phyloP scores from a whole-genome alignment of 2,888 invertebrate genomes.

The Idaea straminata region DNA sequence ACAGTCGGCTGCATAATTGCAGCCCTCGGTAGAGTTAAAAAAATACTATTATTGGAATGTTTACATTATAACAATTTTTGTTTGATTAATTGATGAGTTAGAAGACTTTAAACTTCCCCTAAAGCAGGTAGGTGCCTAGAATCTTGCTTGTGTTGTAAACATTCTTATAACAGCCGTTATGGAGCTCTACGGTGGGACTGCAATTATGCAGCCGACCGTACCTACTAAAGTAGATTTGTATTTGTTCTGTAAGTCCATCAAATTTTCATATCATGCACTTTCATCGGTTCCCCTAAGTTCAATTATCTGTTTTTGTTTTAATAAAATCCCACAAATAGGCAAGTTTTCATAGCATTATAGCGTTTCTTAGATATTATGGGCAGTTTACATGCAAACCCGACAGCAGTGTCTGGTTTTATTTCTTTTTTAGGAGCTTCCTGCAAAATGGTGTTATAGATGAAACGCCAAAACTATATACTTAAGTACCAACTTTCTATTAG shows the following conservation, averaged over 20 bases:
- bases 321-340: constrained; percentile 63
- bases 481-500: not conserved
- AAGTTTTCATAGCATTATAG: constrained; percentile 66
- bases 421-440: constrained; percentile 21
- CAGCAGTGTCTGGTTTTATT: constrained; percentile 33
- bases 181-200: too few species aligned
- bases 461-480: constrained; percentile 2
- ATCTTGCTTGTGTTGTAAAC: too few species aligned
- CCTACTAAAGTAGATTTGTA: not conserved
- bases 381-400: constrained; percentile 67
- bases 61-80: too few species aligned
- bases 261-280: constrained; percentile 51
- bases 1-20: too few species aligned
- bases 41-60: too few species aligned
- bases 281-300: constrained; percentile 41
- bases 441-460: constrained; percentile 20
- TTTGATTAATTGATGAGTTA: too few species aligned
- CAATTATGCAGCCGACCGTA: too few species aligned
- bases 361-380: constrained; percentile 64
- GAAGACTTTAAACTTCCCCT: too few species aligned
- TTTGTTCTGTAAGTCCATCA: constrained; percentile 40
- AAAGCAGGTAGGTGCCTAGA: too few species aligned
- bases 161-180: too few species aligned
- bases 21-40: too few species aligned
- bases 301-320: constrained; percentile 59